Conservation (phyloP, 2,113 vertebrate species). For the Centropus unirufus region DNA sequence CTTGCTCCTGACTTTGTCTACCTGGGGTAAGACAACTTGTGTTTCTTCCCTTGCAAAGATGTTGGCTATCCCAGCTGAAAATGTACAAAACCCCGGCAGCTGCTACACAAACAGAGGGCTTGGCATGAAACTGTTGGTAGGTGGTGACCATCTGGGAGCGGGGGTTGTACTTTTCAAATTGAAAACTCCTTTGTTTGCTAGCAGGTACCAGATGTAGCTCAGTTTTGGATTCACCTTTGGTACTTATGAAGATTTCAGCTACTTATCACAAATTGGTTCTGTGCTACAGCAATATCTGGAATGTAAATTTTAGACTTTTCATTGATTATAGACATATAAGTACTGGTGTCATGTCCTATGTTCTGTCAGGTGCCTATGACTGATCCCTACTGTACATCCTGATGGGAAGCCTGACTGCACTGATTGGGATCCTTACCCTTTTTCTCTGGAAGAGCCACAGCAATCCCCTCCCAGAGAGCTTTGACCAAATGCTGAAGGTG, state of each 20-base stretch:
- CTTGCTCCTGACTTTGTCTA: constrained; percentile 88
- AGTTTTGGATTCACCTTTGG: background rate
- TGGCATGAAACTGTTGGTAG: background rate
- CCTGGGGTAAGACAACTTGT: constrained; percentile 77
- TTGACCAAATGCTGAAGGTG: constrained; percentile 84
- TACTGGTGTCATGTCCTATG: background rate
- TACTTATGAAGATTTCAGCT: background rate
- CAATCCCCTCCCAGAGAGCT: constrained; percentile 83
- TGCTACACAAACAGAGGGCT: rapidly evolving
- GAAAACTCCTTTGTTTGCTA: background rate
- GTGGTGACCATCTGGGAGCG: background rate
- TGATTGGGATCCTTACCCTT: constrained; percentile 80
- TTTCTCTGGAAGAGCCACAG: constrained; percentile 84
- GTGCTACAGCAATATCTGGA: background rate
- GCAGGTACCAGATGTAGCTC: background rate
- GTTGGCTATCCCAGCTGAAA: background rate
- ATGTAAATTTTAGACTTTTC: background rate
- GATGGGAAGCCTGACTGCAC: constrained; percentile 85
- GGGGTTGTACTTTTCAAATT: background rate
- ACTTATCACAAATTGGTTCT: background rate
- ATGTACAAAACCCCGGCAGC: background rate
- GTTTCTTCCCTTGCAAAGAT: background rate
- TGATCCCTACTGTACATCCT: constrained; percentile 84
- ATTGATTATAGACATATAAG: background rate
- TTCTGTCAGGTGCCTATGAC: constrained; percentile 79